Percentiles rank a stretch among this genome's conserved stretches.
phyloP scores from a whole-genome alignment of 2,113 vertebrate species.

The Poicephalus gulielmi region DNA sequence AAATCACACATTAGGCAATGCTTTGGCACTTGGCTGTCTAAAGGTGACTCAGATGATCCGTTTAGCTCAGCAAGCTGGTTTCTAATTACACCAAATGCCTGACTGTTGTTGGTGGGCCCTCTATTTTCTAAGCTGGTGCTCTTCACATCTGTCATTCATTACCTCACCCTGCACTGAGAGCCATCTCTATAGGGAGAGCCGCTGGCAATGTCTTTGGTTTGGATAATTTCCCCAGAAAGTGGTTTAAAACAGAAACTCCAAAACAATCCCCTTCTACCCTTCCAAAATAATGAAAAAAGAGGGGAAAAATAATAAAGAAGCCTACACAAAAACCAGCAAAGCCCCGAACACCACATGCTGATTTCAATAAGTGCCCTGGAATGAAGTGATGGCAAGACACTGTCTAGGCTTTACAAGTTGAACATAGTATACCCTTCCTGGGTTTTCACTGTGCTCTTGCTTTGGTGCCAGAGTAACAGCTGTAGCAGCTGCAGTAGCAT shows the following conservation, averaged over 20 bases:
- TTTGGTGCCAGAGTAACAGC: conserved; percentile 65
- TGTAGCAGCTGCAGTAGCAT: conserved; percentile 68
- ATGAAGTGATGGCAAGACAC: conserved; percentile 9
- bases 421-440: conserved; percentile 47
- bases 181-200: background rate
- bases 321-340: background rate
- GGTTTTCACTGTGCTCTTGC: conserved; percentile 46
- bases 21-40: conserved; percentile 18
- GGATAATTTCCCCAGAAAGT: background rate
- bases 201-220: background rate
- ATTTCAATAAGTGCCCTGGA: conserved; percentile 55
- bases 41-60: conserved; percentile 27
- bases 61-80: conserved; percentile 50
- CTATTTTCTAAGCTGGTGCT: conserved; percentile 26
- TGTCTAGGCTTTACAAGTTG: conserved; percentile 28
- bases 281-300: background rate
- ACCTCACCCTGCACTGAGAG: background rate
- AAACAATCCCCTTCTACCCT: background rate
- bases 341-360: background rate
- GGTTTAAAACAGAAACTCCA: background rate
- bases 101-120: conserved; percentile 43
- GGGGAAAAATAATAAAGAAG: background rate
- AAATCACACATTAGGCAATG: conserved; percentile 39
- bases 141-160: conserved; percentile 41
- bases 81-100: conserved; percentile 60